These are phyloP conservation scores for Brachyistius frenatus DNA, from an alignment of 2,113 vertebrate genomes.

Conservation along the genomic window DNA sequence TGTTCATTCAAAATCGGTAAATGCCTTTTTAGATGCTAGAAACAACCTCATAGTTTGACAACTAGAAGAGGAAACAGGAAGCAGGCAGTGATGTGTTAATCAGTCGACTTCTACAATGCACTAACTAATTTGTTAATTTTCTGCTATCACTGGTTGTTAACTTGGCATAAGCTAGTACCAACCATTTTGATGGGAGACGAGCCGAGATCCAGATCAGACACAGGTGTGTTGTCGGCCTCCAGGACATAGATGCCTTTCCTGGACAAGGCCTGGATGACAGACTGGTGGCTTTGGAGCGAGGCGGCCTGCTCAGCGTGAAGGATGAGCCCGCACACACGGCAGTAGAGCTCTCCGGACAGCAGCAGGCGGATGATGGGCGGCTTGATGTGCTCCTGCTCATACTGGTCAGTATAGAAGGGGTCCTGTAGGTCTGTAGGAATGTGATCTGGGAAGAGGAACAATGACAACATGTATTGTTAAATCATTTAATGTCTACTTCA, in stretches of 20 bases:
- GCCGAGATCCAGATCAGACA: conserved; percentile 90
- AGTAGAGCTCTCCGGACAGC: conserved; percentile 94
- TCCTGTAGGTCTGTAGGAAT: conserved; percentile 93
- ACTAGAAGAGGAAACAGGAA: too few relatives aligned
- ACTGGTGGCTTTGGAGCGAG: conserved; percentile 89
- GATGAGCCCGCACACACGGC: conserved; percentile 91
- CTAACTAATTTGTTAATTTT: background rate
- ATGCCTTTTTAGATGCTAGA: too few relatives aligned
- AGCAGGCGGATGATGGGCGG: conserved; percentile 91
- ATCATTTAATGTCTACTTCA: background rate
- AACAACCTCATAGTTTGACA: too few relatives aligned
- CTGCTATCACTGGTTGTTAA: background rate
- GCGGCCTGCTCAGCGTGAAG: conserved; percentile 91
- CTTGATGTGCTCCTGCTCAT: conserved; percentile 97
- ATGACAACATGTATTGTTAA: background rate
- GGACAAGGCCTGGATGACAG: conserved; percentile 92
- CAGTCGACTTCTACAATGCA: background rate
- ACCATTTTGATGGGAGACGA: conserved; percentile 95
- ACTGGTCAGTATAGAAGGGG: conserved; percentile 96
- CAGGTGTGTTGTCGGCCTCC: conserved; percentile 89
- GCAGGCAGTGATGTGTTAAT: too few relatives aligned
- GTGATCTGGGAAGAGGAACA: conserved; percentile 84
- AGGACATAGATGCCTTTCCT: conserved; percentile 94
- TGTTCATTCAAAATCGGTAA: too few relatives aligned
- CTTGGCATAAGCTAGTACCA: conserved; percentile 46